Conservation (phyloP, 53 echinoderm and acorn worm genomes). For the Temnopleurus reevesii region DNA sequence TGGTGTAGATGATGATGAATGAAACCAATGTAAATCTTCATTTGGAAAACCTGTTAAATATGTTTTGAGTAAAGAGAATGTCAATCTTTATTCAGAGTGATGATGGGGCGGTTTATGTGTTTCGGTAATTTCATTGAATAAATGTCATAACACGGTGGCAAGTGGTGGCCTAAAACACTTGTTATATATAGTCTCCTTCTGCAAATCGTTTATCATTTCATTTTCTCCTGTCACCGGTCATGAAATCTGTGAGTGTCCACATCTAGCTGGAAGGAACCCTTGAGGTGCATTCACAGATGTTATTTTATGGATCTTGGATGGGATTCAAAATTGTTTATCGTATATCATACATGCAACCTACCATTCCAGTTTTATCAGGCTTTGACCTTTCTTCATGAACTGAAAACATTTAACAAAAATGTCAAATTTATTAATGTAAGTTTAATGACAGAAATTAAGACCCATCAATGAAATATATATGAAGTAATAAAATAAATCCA, state of each 20-base stretch:
- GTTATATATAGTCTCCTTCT: background rate
- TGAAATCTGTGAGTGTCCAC: background rate
- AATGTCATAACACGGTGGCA: background rate
- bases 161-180: background rate
- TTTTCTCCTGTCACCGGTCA: background rate
- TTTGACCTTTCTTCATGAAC: too few relatives aligned
- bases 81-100: background rate
- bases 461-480: too few relatives aligned
- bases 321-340: background rate
- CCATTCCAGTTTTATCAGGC: too few relatives aligned
- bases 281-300: background rate
- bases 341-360: background rate
- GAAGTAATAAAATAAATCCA: too few relatives aligned
- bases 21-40: background rate
- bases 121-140: background rate
- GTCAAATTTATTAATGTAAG: too few relatives aligned
- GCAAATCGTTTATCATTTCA: background rate
- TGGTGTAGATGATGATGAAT: too few relatives aligned
- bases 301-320: background rate
- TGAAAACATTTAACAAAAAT: too few relatives aligned
- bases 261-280: background rate
- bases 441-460: too few relatives aligned
- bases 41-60: background rate
- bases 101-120: background rate
- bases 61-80: background rate